Conservation (phyloP, 2,797 vertebrate species). For the Acanthurus lineatus region DNA sequence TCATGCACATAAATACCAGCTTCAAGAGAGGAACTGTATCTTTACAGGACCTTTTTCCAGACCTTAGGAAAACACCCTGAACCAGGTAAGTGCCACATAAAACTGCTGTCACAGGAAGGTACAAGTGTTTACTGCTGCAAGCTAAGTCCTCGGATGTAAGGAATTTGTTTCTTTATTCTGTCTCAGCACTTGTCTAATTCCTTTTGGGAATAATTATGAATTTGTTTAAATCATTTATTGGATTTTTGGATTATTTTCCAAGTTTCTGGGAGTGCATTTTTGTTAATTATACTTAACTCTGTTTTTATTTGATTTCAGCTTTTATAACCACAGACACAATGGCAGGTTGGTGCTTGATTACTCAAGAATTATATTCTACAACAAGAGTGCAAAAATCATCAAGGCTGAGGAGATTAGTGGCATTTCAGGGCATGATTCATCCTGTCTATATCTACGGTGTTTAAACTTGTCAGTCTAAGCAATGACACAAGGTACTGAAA, state of each 20-base stretch:
- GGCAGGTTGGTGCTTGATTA: conserved; percentile 67
- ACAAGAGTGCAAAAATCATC: background rate
- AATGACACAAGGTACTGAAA: background rate
- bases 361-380: background rate
- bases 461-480: background rate
- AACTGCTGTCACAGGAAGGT: background rate
- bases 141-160: background rate
- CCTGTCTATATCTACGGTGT: background rate
- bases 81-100: conserved; percentile 37
- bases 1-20: conserved; percentile 40
- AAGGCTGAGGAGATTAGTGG: background rate
- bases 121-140: background rate
- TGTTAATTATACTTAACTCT: background rate
- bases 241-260: background rate
- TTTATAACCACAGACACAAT: conserved; percentile 32
- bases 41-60: background rate
- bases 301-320: conserved; percentile 50
- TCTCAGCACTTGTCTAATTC: background rate
- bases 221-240: background rate
- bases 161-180: background rate
- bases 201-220: background rate
- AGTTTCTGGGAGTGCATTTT: background rate
- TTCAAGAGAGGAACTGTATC: background rate
- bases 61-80: background rate
- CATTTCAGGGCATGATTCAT: background rate